Conservation (phyloP, 2,113 vertebrate genomes). For the Felis chaus region DNA sequence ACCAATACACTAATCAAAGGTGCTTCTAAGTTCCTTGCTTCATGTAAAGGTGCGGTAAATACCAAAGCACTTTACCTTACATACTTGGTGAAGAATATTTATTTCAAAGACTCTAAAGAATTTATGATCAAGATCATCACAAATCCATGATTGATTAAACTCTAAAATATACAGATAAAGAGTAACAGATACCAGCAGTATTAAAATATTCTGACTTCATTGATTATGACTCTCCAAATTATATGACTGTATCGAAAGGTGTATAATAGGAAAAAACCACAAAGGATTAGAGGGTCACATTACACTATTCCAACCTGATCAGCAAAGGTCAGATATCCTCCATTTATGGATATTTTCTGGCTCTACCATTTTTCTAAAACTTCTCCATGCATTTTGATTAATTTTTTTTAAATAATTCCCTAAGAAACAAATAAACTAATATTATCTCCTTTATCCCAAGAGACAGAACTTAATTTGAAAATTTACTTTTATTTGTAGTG, state of each 20-base stretch:
- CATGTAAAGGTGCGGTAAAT: not conserved
- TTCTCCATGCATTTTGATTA: not conserved
- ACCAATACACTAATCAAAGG: not conserved
- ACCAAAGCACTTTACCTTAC: not conserved
- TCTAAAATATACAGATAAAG: conserved; percentile 21
- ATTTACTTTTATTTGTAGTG: not conserved
- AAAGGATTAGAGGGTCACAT: not conserved
- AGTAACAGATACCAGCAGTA: not conserved
- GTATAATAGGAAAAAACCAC: not conserved
- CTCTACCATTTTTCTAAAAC: not conserved
- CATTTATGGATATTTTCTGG: not conserved
- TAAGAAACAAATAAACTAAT: conserved; percentile 11
- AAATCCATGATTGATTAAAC: conserved; percentile 1
- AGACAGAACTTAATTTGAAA: not conserved
- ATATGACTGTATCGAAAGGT: not conserved
- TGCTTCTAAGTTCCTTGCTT: not conserved
- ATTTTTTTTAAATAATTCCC: not conserved
- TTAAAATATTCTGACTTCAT: conserved; percentile 6
- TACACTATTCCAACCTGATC: not conserved
- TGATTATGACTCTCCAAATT: not conserved
- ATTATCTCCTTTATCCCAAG: not conserved
- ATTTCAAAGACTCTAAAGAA: conserved; percentile 30
- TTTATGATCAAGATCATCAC: not conserved
- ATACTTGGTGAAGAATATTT: not conserved
- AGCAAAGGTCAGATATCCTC: not conserved